Base-by-base conservation (phyloP, 2,113 vertebrate genomes). In the Zonotrichia leucophrys region DNA sequence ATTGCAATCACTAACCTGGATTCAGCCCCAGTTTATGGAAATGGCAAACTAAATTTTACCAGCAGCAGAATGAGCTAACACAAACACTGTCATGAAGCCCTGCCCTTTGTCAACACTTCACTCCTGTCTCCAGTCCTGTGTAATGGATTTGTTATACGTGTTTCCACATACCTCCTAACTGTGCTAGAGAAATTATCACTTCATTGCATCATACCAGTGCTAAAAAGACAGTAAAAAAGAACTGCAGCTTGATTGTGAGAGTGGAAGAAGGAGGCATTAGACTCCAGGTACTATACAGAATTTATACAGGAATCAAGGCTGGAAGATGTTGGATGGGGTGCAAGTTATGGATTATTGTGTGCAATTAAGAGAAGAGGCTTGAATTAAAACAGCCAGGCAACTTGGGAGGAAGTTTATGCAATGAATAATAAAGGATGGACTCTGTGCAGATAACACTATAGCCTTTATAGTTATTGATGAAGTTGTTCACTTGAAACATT, bases 21-120 rank as follows among this genome's bases (percentile, higher is more conserved):
- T 93, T 87, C 87, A 83, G 87, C 93, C 59, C 72, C 47, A 59
- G 73, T 92, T 96, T 94, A 86, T 49, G 33, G 92, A 95, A 92
- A 91, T 72, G 68, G 91, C 62, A 90, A 77, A 83, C 60, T 83
- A 82, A 68, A 86, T 94, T 83, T 83, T 67, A 87, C 94, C 84
- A 94, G 95, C 76, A 93, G 94, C 88, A 90, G 94, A 94, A 94
- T 85, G 95, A 97, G 94, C 92, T 93, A 96, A 97, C 83, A 56
- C 63, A 93, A 95, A 96, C 83, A 86, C 42, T 95, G 94, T 92
- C 44, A 14, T 76, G 93, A 93, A 92, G 94, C 96, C 96, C 92
- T 97, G 77, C 96, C 97, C 95, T 98, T 92, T 96, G 92, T 97
- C 97, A 98, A 98, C 96, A 97, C 64, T 94, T 93, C 91, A 78